These are phyloP conservation scores for Abrostola triplasia DNA, from an alignment of 2,888 invertebrate species.

Conservation along the genomic window DNA sequence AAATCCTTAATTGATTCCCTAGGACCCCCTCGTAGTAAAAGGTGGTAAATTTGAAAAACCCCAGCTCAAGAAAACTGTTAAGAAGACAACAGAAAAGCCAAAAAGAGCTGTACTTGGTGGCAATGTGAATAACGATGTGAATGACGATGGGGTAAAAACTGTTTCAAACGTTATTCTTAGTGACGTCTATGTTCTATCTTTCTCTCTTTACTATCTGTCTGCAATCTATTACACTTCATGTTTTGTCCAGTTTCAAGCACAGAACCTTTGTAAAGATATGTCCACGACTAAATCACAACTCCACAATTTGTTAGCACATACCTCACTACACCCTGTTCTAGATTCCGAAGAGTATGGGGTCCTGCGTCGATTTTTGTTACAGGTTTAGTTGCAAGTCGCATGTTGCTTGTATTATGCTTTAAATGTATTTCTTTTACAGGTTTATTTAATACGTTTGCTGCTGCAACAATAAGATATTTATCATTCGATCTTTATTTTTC, in stretches of 20 bases:
- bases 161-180: constrained; percentile 61
- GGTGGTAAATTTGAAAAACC: constrained; percentile 85
- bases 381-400: constrained; percentile 74
- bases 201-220: constrained; percentile 38
- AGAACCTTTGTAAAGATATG: constrained; percentile 34
- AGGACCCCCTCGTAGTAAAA: constrained; percentile 82
- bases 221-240: constrained; percentile 52
- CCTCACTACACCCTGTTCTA: constrained; percentile 38
- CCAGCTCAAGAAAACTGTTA: constrained; percentile 83
- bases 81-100: constrained; percentile 77
- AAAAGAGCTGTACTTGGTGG: constrained; percentile 73
- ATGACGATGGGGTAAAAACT: constrained; percentile 76
- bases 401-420: constrained; percentile 71
- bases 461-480: background rate
- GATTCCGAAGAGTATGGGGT: constrained; percentile 47
- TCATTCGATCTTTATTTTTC: too few species aligned
- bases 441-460: constrained; percentile 36
- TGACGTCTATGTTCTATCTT: constrained; percentile 65
- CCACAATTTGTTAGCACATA: constrained; percentile 52
- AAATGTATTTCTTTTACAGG: constrained; percentile 52
- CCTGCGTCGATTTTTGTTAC: constrained; percentile 52
- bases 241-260: constrained; percentile 58
- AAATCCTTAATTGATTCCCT: constrained; percentile 76
- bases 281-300: constrained; percentile 49
- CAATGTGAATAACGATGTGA: constrained; percentile 61